Percentiles rank a stretch among this genome's conserved stretches.
phyloP scores from a whole-genome alignment of 1,140 invertebrate species.

The Caenorhabditis brenneri region DNA sequence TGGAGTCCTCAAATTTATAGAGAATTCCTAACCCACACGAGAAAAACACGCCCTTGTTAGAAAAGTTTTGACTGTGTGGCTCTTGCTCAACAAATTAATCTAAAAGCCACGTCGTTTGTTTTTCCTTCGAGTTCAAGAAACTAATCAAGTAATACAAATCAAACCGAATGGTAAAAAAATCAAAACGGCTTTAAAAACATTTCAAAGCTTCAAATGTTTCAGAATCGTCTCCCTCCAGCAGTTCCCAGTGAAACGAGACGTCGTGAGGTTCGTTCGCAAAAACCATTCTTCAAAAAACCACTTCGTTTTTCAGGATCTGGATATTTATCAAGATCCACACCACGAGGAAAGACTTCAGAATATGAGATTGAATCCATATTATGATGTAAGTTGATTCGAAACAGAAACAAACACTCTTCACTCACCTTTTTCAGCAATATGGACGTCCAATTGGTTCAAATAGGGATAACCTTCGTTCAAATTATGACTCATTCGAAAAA shows the following conservation, averaged over 20 bases:
- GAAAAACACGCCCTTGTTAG: too few relatives aligned
- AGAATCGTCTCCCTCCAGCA: neutral
- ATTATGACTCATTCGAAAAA: slow-evolving; percentile 9
- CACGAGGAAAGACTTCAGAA: neutral
- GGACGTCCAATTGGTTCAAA: neutral
- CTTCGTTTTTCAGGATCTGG: neutral
- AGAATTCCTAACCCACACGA: too few relatives aligned
- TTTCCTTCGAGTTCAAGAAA: too few relatives aligned
- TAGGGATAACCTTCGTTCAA: neutral
- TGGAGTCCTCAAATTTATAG: too few relatives aligned
- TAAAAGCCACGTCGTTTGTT: too few relatives aligned
- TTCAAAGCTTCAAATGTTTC: neutral
- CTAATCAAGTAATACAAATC: too few relatives aligned
- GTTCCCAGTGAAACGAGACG: neutral
- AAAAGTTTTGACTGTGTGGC: too few relatives aligned
- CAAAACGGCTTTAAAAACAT: neutral
- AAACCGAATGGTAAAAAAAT: too few relatives aligned
- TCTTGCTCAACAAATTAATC: too few relatives aligned
- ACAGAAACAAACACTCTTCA: too few relatives aligned
- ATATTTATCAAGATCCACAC: slow-evolving; percentile 8
- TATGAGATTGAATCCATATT: slow-evolving; percentile 15
- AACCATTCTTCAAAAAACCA: too few relatives aligned
- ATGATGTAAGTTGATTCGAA: neutral
- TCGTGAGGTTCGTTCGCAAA: neutral
- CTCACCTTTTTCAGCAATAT: neutral